Base-by-base conservation (phyloP, 2,797 vertebrate species). In the Astyanax mexicanus region DNA sequence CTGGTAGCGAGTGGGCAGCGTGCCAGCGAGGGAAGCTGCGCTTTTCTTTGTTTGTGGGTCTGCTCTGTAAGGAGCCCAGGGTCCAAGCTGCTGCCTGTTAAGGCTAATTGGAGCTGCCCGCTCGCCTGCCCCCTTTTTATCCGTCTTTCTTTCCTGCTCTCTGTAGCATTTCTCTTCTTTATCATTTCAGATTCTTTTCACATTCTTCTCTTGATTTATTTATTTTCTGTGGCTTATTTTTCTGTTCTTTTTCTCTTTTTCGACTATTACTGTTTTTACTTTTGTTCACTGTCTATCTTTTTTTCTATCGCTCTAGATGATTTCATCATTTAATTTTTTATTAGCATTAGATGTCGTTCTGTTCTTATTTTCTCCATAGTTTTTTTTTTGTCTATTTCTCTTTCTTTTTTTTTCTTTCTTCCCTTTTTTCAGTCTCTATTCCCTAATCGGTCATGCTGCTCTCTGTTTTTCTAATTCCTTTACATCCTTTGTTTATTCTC, bases 101-200 rank as follows among this genome's bases (percentile, higher is more conserved):
- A 90, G 90, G 90, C 84, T 90, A 91, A 91, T 92, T 89, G 78
- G 82, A 80, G 65, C 75, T 82, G 80, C 79, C 82, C 86, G 83
- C 83, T 66, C 57, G 82, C 79, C 86, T 32, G 49, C 10, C 13
- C 25, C 23, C 12, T 10, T 69, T 68, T n/a, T 37, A 12, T 55
- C 23, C 35, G 58, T 40, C 57, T 73, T 19, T 54, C 11, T 65
- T 13, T 54, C 32, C 27, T 25, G 23, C 21, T 40, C 10, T 17
- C 19, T 25, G 11, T 60, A 21, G 29, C 1, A 3, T 37, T 17
- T n/a, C 17, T 8, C 10, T 11, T 19, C 1, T 40, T 23, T 21
- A 6, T 61, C 7, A 1, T 40, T 13, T 61, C 21, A 21, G 9
- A 21, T 13, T 38, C 35, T 40, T 8, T 61, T 19, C 8, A n/a